Evolutionary conservation across 2,888 invertebrate genomes (phyloP).

Genomic region (Glyphotaelius pellucidus): DNA sequence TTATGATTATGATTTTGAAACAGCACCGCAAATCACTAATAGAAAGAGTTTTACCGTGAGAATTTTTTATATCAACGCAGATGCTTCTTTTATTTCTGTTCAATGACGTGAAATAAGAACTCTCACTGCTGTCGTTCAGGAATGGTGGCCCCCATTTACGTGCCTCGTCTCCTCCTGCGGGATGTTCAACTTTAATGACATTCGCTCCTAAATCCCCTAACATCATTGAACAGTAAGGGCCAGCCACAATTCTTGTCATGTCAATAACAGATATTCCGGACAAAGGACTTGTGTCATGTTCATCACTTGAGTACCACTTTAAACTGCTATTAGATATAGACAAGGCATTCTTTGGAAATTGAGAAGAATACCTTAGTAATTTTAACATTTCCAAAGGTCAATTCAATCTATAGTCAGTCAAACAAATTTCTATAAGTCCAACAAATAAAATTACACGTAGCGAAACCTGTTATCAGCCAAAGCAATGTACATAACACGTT

Average conservation of each 20-base stretch:
- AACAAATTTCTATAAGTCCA: no score
- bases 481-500: not conserved
- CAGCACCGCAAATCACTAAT: not conserved
- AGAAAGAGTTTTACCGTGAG: constrained; percentile 75
- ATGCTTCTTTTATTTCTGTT: constrained; percentile 97
- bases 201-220: constrained; percentile 95
- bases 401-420: not conserved
- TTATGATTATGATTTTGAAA: not conserved
- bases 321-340: not conserved
- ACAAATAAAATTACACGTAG: constrained; percentile 2
- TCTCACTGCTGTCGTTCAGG: constrained; percentile 79
- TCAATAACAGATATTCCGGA: constrained; percentile 86
- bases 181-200: constrained; percentile 93
- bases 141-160: constrained; percentile 97
- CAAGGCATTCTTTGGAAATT: not conserved
- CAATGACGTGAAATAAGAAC: constrained; percentile 90
- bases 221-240: constrained; percentile 96
- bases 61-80: constrained; percentile 88
- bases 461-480: constrained; percentile 22
- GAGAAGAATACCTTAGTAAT: not conserved
- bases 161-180: constrained; percentile 90
- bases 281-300: constrained; percentile 77
- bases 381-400: not conserved
- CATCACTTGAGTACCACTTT: not conserved
- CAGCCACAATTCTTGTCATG: constrained; percentile 92